phyloP scores from a whole-genome alignment of 2,797 vertebrate genomes.

The Spondyliosoma cantharus region DNA sequence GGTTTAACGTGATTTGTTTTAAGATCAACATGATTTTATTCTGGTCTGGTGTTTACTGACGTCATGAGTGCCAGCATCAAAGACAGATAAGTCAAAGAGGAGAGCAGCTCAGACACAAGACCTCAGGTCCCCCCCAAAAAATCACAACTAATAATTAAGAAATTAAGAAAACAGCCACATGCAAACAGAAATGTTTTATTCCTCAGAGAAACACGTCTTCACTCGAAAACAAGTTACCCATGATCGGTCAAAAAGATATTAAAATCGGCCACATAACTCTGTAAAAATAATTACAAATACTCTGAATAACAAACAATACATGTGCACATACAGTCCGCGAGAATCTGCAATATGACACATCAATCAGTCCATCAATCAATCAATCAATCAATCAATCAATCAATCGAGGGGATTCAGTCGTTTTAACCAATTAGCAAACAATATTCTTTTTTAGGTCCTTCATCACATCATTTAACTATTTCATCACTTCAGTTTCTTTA shows the following conservation, averaged over 20 bases:
- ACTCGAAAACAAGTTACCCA: neutral
- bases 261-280: slow-evolving; percentile 1
- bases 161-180: neutral
- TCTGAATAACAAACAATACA: neutral
- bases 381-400: neutral
- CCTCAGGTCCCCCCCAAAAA: neutral
- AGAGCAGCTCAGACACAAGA: neutral
- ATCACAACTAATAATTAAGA: no score
- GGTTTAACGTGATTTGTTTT: neutral
- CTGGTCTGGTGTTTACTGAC: neutral
- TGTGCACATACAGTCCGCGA: neutral
- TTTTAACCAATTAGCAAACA: neutral
- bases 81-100: neutral
- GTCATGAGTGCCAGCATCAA: neutral
- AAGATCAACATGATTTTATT: neutral
- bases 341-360: neutral
- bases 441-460: neutral
- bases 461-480: neutral
- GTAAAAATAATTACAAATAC: slow-evolving; percentile 10
- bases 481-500: slow-evolving; percentile 3
- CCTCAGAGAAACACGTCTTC: neutral
- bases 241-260: slow-evolving; percentile 21
- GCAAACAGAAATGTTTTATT: slow-evolving; percentile 43
- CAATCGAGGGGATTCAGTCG: neutral
- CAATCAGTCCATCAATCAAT: neutral